phyloP scores from a whole-genome alignment of 2,888 invertebrate genomes.

The Drosophila maculinotata region DNA sequence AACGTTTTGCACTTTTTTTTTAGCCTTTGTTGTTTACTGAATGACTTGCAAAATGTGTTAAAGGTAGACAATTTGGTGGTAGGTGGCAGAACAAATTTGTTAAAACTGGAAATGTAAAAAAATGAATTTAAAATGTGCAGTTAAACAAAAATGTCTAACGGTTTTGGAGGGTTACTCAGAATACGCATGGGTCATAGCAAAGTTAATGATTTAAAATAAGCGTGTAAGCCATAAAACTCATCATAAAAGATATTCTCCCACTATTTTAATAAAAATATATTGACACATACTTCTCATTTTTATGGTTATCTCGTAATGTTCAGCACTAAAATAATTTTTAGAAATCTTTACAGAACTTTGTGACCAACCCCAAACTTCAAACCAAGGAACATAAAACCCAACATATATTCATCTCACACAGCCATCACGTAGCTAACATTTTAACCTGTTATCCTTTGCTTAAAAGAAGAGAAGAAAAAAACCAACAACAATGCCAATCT shows the following conservation, averaged over 20 bases:
- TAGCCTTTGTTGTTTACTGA: conserved; percentile 39
- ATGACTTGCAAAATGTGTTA: conserved; percentile 57
- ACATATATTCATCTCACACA: conserved; percentile 1
- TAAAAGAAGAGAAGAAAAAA: neutral
- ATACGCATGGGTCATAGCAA: too few relatives aligned
- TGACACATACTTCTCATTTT: conserved; percentile 14
- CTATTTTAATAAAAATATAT: too few relatives aligned
- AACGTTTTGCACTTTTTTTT: conserved; percentile 46
- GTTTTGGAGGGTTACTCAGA: neutral
- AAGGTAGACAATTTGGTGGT: conserved; percentile 37
- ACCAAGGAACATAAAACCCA: neutral
- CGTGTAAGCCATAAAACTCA: too few relatives aligned
- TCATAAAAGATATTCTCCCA: too few relatives aligned
- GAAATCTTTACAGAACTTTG: conserved; percentile 37
- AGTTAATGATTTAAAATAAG: too few relatives aligned
- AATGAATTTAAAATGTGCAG: conserved; percentile 36
- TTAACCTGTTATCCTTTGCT: conserved; percentile 51
- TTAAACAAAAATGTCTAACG: conserved; percentile 18
- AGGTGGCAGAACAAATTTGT: conserved; percentile 4
- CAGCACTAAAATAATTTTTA: conserved; percentile 36
- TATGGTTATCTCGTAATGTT: conserved; percentile 6
- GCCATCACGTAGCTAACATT: conserved; percentile 32
- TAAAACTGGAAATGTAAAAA: conserved; percentile 5
- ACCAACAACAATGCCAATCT: conserved; percentile 58
- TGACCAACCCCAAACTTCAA: conserved; percentile 23